Base-by-base conservation (phyloP, 2,113 vertebrate species). In the Smithornis capensis region DNA sequence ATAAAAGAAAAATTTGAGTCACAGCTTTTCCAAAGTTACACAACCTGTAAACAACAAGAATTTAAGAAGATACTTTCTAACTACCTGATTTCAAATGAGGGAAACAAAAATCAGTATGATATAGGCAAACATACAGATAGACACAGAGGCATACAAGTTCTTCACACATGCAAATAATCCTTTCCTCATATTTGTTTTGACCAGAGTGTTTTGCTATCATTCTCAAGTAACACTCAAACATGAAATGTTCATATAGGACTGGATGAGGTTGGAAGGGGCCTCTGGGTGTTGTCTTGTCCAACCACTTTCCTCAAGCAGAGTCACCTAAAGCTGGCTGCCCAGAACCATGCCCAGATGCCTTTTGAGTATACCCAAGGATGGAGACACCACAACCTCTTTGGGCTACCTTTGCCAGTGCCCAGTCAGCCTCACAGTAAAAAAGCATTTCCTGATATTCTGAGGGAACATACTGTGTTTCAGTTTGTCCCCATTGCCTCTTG, bases 221-320 rank as follows among this genome's bases (percentile, higher is more conserved):
- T 60, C 45, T 87, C 42, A 84, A 87, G 23, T 35, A 52, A 42
- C 40, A 49, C 11, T 45, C 67, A 29, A 57, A 42, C 22, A 68
- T 9, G 8, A 63, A 45, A 52, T 0, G 0, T 42, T 37, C 6
- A 40, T 24, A 62, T 45, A 18, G 65, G 45, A 67, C 18, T 19
- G 33, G 8, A 1, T 74, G 53, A 91, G 17, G 17, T 16, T 65
- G 56, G 68, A 80, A 84, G 23, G 12, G 19, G 55, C 21, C 21
- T 62, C 2, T 0, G 50, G 35, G 28, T 33, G 9, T 2, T 62
- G 33, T 24, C 24, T 37, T 45, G 33, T 28, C 22, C 47, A 85
- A 71, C 6, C 6, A 24, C 10, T 45, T 22, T 60, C 11, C 52
- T 56, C 31, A 62, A 29, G 28, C 40, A 81, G 47, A 5, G 19